Base-by-base conservation (phyloP, 2,797 vertebrate species). In the Urosaurus nigricauda region DNA sequence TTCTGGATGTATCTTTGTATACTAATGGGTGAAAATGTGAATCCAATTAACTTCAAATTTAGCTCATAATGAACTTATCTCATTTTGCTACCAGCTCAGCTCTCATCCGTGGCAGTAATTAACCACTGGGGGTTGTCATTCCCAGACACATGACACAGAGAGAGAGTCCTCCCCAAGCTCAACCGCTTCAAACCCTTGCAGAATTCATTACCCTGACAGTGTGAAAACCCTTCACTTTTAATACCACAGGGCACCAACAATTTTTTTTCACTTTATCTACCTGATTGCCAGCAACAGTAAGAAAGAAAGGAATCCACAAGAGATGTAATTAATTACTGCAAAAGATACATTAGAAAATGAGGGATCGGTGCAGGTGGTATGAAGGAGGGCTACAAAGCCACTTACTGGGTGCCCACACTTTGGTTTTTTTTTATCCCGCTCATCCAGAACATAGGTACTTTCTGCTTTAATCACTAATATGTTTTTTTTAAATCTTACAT, bases 61-160 rank as follows among this genome's bases (percentile, higher is more conserved):
- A 97, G 95, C 95, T 96, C 95, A 94, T 97, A 97, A 97, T 97
- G 96, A 97, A 97, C 96, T 97, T 96, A 97, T 96, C 96, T 96
- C 96, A 94, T 96, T 96, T 95, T 94, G 92, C 95, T 95, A 96
- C 95, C 95, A 96, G 96, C 96, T 96, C 96, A 85, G 95, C 94
- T 97, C 96, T 97, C 96, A 95, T 97, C 92, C 80, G 87, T 96
- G 96, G 96, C 97, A 97, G 97, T 97, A 97, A 97, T 97, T 97
- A 97, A 97, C 97, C 97, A 97, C 97, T 97, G 96, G 97, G 97
- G 97, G 97, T 97, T 97, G 97, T 97, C 97, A 97, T 93, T 97
- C 95, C 95, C 91, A 96, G 96, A 97, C 95, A 97, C 94, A 97
- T 97, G 97, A 97, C 96, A 96, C 77, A 21, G 93, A 95, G 94